A percentile compares a stretch with the other conserved stretches of the same genome.
Evolutionary conservation across 2,113 vertebrate genomes (phyloP).

Genomic region (Lanius collurio): DNA sequence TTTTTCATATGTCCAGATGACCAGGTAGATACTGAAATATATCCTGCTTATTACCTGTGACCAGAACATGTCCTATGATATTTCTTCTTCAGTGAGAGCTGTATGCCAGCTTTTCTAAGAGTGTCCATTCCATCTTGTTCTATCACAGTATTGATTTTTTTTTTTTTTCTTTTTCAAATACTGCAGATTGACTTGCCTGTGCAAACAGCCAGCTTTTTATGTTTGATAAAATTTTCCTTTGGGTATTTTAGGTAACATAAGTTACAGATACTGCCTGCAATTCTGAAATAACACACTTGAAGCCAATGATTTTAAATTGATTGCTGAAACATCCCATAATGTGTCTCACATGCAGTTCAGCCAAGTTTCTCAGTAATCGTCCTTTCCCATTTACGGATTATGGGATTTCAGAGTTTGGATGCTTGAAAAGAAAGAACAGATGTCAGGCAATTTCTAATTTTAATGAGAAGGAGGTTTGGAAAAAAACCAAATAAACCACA

Average conservation of each 20-base stretch:
- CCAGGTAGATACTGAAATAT: background rate
- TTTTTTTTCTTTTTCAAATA: background rate
- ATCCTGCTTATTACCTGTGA: background rate
- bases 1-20: background rate
- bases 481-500: background rate
- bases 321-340: background rate
- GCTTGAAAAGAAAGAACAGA: background rate
- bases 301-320: background rate
- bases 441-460: background rate
- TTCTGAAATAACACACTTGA: background rate
- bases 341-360: background rate
- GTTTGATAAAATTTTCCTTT: background rate
- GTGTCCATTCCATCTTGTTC: background rate
- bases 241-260: background rate
- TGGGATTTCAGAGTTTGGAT: background rate
- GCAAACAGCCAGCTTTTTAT: background rate
- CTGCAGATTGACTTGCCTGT: background rate
- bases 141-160: background rate
- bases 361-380: background rate
- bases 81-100: background rate
- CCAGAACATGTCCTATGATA: background rate
- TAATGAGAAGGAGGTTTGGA: background rate
- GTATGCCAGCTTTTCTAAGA: background rate
- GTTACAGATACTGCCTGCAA: background rate
- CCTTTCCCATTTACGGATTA: conserved; percentile 5